A percentile compares a stretch with the other conserved stretches of the same genome.
Conservation (phyloP, 2,797 vertebrate species). For the Sciurus vulgaris region DNA sequence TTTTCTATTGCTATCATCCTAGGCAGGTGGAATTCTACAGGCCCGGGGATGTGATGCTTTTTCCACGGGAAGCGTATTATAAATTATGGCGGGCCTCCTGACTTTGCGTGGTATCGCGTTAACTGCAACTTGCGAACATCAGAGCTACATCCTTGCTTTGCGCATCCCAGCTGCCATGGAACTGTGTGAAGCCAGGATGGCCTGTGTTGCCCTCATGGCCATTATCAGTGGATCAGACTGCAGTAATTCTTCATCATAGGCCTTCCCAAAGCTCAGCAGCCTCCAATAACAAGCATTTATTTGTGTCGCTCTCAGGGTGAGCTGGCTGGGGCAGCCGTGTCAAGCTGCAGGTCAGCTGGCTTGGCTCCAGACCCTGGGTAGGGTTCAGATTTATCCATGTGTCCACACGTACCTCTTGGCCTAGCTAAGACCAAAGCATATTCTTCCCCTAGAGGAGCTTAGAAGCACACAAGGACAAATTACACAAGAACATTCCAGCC, state of each 20-base stretch:
- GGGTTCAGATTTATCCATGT: background rate
- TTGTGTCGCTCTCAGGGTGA: background rate
- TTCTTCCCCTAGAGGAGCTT: background rate
- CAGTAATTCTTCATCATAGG: background rate
- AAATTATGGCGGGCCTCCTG: background rate
- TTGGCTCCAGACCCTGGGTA: background rate
- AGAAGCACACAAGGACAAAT: background rate
- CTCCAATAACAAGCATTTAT: background rate
- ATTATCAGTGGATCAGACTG: background rate
- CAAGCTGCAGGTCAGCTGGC: background rate
- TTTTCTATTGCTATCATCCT: background rate
- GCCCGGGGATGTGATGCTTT: background rate
- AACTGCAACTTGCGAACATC: background rate
- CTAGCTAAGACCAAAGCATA: background rate
- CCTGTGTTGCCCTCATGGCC: background rate
- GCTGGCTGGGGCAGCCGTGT: background rate
- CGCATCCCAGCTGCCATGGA: background rate
- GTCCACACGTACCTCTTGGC: conserved; percentile 8
- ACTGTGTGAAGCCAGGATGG: background rate
- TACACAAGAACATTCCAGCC: background rate
- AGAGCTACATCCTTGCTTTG: background rate
- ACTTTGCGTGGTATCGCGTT: background rate
- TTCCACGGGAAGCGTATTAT: background rate
- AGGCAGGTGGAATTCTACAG: background rate
- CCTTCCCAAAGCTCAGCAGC: background rate